Evolutionary conservation across 2,797 vertebrate genomes (phyloP).

Genomic region (Sebastes diaconus): DNA sequence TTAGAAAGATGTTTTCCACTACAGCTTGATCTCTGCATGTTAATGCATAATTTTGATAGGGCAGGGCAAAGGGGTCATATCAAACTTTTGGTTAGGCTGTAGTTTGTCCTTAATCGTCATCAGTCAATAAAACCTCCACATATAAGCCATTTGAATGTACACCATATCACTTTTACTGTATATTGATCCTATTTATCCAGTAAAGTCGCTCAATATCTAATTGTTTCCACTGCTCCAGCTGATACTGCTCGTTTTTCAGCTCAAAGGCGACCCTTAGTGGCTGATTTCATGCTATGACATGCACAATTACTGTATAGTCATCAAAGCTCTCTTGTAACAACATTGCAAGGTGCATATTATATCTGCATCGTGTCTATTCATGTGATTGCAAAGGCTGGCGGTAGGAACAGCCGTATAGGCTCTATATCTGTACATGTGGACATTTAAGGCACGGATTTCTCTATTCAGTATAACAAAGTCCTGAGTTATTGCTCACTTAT

Average conservation of each 20-base stretch:
- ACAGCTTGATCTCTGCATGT: not conserved
- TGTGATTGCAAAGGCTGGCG: not conserved
- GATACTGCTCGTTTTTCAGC: not conserved
- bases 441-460: not conserved
- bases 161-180: not conserved
- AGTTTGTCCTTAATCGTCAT: not conserved
- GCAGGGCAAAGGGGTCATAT: not conserved
- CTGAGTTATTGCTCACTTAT: not conserved
- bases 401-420: fast-evolving
- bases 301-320: not conserved
- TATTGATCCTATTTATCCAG: not conserved
- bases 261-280: constrained; percentile 42
- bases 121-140: not conserved
- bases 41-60: not conserved
- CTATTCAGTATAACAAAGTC: not conserved
- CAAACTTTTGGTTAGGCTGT: not conserved
- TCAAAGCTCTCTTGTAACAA: not conserved
- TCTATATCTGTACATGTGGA: not conserved
- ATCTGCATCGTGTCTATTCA: fast-evolving
- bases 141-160: not conserved
- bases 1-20: not conserved
- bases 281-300: not conserved
- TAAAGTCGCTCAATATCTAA: not conserved
- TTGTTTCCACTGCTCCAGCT: not conserved
- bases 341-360: no score